Base-by-base conservation (phyloP, 1,140 invertebrate genomes). In the Dendrolimus kikuchii region DNA sequence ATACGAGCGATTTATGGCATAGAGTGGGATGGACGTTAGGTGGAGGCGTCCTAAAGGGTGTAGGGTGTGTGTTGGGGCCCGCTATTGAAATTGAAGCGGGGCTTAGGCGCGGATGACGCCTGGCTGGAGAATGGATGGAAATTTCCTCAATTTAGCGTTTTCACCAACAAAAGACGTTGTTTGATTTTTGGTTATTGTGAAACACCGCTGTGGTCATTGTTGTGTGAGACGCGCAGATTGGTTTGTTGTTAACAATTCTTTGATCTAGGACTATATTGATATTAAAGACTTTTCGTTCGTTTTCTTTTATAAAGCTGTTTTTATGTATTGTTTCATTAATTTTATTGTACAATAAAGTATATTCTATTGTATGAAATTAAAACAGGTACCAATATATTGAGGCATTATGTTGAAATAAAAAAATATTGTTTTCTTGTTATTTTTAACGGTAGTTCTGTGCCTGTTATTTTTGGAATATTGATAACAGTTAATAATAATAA, bases 131-230 rank as follows among this genome's bases (percentile, higher is more conserved):
- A 86, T 83, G 80, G 82, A 86, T 86, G 82, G 81, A 86, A 86
- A 86, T 86, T 86, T 86, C 81, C 82, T 86, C 81, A 86, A 86
- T 86, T 86, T 86, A 82, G 73, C 82, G 74, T 83, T 84, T 82
- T 82, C 77, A 71, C 79, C 81, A 81, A 86, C 82, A 86, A 86
- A 86, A 79, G 75, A 77, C 74, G 66, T 76, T 86, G 82, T 86
- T 83, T 83, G 84, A 86, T 86, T 86, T 84, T 86, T 84, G 76
- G 79, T 82, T 82, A 79, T 77, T 78, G 77, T 72, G 64, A 68
- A 66, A 68, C 67, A 61, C 68, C 77, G 69, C 80, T 80, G 77
- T 71, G 67, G 53, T 43, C 46, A 45, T 52, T 56, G 44, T 57
- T 67, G 48, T 45, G 46, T 44, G 46, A 47, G 43, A 43, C 56